These are phyloP conservation scores for Lepidocyrtoides sp. DNA, from an alignment of 2,888 invertebrate genomes.

Conservation along the genomic window DNA sequence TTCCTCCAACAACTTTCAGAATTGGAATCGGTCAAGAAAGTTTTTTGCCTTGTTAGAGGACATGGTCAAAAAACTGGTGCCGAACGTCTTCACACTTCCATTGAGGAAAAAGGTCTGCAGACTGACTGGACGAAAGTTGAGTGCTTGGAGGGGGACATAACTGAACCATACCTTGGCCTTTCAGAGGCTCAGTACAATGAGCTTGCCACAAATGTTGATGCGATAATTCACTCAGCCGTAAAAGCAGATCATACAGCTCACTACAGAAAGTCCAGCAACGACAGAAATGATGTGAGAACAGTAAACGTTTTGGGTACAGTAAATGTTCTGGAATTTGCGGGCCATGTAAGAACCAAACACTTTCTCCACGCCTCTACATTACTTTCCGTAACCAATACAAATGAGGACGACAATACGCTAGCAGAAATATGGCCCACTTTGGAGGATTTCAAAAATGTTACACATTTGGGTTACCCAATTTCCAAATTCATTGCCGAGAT, in stretches of 20 bases:
- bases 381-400: slow-evolving; percentile 28
- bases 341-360: slow-evolving; percentile 57
- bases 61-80: slow-evolving; percentile 2
- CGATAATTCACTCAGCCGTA: slow-evolving; percentile 75
- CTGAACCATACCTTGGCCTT: slow-evolving; percentile 59
- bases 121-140: slow-evolving; percentile 56
- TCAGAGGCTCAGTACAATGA: slow-evolving; percentile 49
- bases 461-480: slow-evolving; percentile 69
- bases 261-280: slow-evolving; percentile 59
- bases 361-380: slow-evolving; percentile 75
- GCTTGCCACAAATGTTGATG: slow-evolving; percentile 60
- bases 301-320: slow-evolving; percentile 77
- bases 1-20: slow-evolving; percentile 75
- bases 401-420: slow-evolving; percentile 52
- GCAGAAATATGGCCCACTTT: slow-evolving; percentile 60
- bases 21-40: slow-evolving; percentile 40
- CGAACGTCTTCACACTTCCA: slow-evolving; percentile 38
- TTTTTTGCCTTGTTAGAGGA: slow-evolving; percentile 74
- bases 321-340: slow-evolving; percentile 75
- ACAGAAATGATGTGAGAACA: slow-evolving; percentile 60
- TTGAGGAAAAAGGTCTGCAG: slow-evolving; percentile 48
- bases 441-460: slow-evolving; percentile 59
- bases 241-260: slow-evolving; percentile 69
- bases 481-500: slow-evolving; percentile 76
- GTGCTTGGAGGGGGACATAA: slow-evolving; percentile 70